Conservation (phyloP, 2,797 vertebrate genomes). For the Molossus molossus region DNA sequence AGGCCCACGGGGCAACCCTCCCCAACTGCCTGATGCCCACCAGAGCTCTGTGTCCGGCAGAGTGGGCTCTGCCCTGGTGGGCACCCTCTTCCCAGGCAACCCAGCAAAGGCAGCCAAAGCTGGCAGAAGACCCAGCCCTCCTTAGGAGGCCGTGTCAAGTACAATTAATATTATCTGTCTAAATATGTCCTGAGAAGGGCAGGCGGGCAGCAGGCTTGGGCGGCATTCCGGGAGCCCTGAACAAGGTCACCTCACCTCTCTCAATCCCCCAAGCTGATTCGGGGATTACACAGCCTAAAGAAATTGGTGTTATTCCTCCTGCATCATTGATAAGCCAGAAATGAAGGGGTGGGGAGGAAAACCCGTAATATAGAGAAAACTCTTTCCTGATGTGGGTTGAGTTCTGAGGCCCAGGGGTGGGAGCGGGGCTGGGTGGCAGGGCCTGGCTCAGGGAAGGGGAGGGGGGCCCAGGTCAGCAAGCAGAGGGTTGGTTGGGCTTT, state of each 20-base stretch:
- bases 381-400: neutral
- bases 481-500: neutral
- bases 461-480: neutral
- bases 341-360: slow-evolving; percentile 86
- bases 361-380: slow-evolving; percentile 48
- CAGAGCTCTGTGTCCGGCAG: neutral
- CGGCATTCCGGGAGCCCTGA: slow-evolving; percentile 91
- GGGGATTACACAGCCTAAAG: slow-evolving; percentile 94
- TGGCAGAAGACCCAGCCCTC: slow-evolving; percentile 88
- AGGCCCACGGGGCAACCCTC: neutral
- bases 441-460: neutral
- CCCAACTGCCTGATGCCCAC: neutral
- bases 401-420: neutral
- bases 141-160: slow-evolving; percentile 92
- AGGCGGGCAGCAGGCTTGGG: slow-evolving; percentile 88
- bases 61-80: neutral
- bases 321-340: slow-evolving; percentile 94
- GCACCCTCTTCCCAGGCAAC: neutral
- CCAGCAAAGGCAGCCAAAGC: slow-evolving; percentile 81
- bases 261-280: slow-evolving; percentile 95
- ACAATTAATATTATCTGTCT: slow-evolving; percentile 92
- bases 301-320: slow-evolving; percentile 92
- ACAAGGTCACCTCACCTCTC: slow-evolving; percentile 94
- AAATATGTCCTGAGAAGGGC: slow-evolving; percentile 91
- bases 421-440: neutral